Percentiles rank a stretch among this genome's conserved stretches.
Conservation (phyloP, 2,888 invertebrate genomes). For the Danaus chrysippus region DNA sequence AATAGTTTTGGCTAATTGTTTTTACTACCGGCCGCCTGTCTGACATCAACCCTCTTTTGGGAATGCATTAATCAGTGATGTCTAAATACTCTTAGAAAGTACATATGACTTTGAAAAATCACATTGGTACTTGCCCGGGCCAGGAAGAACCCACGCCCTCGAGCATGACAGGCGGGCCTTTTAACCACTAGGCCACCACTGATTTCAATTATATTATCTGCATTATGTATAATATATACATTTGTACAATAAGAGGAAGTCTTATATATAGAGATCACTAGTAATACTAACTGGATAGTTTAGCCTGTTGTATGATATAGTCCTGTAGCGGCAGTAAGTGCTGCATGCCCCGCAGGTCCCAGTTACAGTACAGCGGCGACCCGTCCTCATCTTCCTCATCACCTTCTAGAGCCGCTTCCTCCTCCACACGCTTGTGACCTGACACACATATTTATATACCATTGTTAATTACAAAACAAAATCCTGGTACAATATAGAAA, state of each 20-base stretch:
- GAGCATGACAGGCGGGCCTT: too few species aligned
- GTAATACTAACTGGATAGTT: constrained; percentile 80
- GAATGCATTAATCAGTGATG: too few species aligned
- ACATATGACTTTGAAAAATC: too few species aligned
- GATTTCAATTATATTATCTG: too few species aligned
- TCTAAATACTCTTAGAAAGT: too few species aligned
- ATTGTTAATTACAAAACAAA: neutral
- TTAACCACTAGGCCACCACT: too few species aligned
- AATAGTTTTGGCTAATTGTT: too few species aligned
- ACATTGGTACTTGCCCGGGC: too few species aligned
- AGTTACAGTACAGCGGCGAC: constrained; percentile 85
- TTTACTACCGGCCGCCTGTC: too few species aligned
- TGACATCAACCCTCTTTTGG: too few species aligned
- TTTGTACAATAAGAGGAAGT: neutral
- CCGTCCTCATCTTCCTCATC: constrained; percentile 80
- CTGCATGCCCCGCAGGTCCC: constrained; percentile 83
- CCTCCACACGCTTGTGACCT: constrained; percentile 64
- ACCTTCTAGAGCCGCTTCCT: constrained; percentile 52
- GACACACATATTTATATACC: constrained; percentile 7
- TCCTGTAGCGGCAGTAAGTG: constrained; percentile 91
- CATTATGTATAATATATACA: neutral
- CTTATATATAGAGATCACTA: neutral
- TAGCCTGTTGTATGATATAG: constrained; percentile 92
- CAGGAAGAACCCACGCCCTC: too few species aligned
- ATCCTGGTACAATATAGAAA: too few species aligned